Evolutionary conservation across 2,888 invertebrate species (phyloP), one percentile per base, ranked within the genome.

Genomic region (Oscheius sp.): DNA sequence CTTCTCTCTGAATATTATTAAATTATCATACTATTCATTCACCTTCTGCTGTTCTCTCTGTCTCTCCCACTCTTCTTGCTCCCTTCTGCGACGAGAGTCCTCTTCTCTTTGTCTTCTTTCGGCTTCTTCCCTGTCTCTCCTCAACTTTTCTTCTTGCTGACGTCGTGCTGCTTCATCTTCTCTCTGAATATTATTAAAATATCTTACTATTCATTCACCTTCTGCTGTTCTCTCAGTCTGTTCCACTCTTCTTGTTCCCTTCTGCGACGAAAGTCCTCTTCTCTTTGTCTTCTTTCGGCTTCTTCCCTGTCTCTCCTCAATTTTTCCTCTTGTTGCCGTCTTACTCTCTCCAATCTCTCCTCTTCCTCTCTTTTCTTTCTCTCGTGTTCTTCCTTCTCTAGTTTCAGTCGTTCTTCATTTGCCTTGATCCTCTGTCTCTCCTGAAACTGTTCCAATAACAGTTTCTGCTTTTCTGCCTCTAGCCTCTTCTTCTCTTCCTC

Each of bases 401-500:
- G 26, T n/a, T 32, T 14, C 26, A 32, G n/a, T 51, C 57, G 9
- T 24, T 57, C 57, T 24, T 36, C 57, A 1, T 57, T 41, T 17
- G 0, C 20, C 22, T 57, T 36, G 14, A 36, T 36, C 38, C 57
- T 36, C 36, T 45, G 6, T 32, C 47, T 61, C 32, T 61, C 44
- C 0, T 0, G 2, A 14, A n/a, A 33, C 45, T 45, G 30, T 30
- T 45, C 61, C 17, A 14, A 44, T 9, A 12, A 4, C 6, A 20
- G 9, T 51, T 20, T 9, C 9, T 26, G 9, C 41, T 36, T 50
- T 32, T 50, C 51, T 22, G 17, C 51, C 28, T 64, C 33, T 0
- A 49, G 12, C 14, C 33, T 8, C n/a, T 62, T 51, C 36, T 50
- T 22, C 30, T 50, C 38, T 20, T 64, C 51, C 8, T 20, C 51